phyloP scores from a whole-genome alignment of 1,140 invertebrate genomes.

The Pomacea maculata region DNA sequence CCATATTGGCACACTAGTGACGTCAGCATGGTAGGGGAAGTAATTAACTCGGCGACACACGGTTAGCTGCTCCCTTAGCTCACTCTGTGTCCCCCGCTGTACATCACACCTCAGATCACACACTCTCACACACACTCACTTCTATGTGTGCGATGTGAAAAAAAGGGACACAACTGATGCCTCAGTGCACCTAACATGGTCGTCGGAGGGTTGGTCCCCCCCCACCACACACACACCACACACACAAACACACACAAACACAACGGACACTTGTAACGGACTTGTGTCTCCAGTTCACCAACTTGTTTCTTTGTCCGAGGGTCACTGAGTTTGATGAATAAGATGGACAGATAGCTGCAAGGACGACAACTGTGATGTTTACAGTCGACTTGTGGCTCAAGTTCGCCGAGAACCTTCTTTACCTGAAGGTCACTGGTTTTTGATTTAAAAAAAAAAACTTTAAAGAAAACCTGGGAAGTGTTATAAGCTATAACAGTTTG shows the following conservation, averaged over 20 bases:
- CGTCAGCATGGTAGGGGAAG: not conserved
- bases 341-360: too few species aligned
- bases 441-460: too few species aligned
- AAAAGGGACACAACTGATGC: too few species aligned
- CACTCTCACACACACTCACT: not conserved
- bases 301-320: not conserved
- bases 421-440: too few species aligned
- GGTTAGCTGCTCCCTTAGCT: not conserved
- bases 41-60: not conserved
- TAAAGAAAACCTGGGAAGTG: too few species aligned
- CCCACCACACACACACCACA: not conserved
- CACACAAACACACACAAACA: not conserved
- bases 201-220: not conserved
- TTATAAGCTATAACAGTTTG: too few species aligned
- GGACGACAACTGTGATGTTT: too few species aligned
- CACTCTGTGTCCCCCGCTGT: not conserved
- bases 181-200: too few species aligned
- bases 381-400: too few species aligned
- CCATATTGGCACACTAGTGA: not conserved
- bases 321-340: not conserved
- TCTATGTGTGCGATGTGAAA: not conserved
- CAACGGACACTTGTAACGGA: not conserved
- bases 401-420: too few species aligned
- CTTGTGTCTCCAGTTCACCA: not conserved
- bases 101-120: not conserved